Base-by-base conservation (phyloP, 2,888 invertebrate genomes). In the Myopa testacea region DNA sequence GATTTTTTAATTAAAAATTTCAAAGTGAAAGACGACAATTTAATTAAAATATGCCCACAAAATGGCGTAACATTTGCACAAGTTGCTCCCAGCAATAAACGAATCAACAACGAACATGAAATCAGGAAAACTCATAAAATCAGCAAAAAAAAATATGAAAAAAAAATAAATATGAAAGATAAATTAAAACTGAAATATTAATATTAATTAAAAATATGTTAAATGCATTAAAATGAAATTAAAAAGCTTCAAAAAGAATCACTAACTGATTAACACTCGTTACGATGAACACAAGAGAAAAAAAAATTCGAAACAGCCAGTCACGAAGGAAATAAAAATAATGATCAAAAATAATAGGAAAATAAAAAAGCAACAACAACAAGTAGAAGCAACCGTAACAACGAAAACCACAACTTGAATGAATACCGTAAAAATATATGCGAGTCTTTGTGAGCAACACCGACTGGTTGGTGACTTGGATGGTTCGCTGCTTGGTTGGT, bases 141-240 rank as follows among this genome's bases (percentile, higher is more conserved):
- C 3, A 19, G 62, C 8, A 26, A 62, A n/a, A n/a, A 8, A 62
- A 62, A 26, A 19, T 62, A n/a, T 7, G n/a, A 34, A n/a, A 26
- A 62, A 62, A 10, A n/a, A 10, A 6, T 4, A 62, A 62, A 10
- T 62, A 62, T 26, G 4, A 26, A 60, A 60, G 4, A 19, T 19
- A 60, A 60, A 60, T 6, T 19, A 16, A 5, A 19, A 60, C 19
- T 60, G 60, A 72, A 72, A 40, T 40, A 50, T 19, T 6, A 16
- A 38, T n/a, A 50, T n/a, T 19, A 68, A 68, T 68, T n/a, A 50
- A 45, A 38, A 60, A 37, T 34, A 55, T n/a, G 40, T 52, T 19
- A 19, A 71, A 52, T 19, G 16, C 8, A 63, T 63, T 63, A 63
- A 63, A 34, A 26, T 63, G 34, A 68, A 68, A 68, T 45, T 68